Evolutionary conservation across 2,888 invertebrate species (phyloP).

Genomic region (Chelonus formosanus): DNA sequence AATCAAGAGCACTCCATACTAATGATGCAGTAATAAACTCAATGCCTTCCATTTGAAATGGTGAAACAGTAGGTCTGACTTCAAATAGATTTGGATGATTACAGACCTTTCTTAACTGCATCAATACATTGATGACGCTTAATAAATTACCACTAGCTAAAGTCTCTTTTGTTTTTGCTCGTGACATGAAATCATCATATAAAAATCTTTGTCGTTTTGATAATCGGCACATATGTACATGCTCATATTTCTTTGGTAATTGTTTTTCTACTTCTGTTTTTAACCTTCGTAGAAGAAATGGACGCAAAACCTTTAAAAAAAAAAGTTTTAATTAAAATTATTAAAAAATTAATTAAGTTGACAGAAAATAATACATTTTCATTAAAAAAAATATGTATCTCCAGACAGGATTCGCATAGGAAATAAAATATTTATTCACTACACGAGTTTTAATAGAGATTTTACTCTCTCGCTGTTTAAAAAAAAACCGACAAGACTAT

Average conservation of each 20-base stretch:
- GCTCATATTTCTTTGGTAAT: constrained; percentile 96
- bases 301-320: constrained; percentile 80
- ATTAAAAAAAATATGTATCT: constrained; percentile 49
- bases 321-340: constrained; percentile 19
- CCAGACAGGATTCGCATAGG: constrained; percentile 62
- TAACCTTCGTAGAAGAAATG: constrained; percentile 90
- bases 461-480: constrained; percentile 55
- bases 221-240: constrained; percentile 90
- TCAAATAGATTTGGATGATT: constrained; percentile 99
- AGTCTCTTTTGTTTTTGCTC: constrained; percentile 94
- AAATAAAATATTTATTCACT: constrained; percentile 47
- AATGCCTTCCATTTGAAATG: constrained; percentile 88
- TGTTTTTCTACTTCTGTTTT: constrained; percentile 97
- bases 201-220: constrained; percentile 96
- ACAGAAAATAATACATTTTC: not conserved
- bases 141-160: constrained; percentile 91
- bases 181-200: constrained; percentile 99
- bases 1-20: constrained; percentile 75
- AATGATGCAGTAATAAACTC: constrained; percentile 76
- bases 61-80: constrained; percentile 92
- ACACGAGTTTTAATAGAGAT: constrained; percentile 62
- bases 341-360: not conserved
- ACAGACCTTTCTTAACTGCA: constrained; percentile 97
- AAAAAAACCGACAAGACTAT: constrained; percentile 45
- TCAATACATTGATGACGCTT: constrained; percentile 94